Evolutionary conservation across 2,113 vertebrate species (phyloP), one percentile per base, ranked within the genome.

Genomic region (Illadopsis cleaveri): DNA sequence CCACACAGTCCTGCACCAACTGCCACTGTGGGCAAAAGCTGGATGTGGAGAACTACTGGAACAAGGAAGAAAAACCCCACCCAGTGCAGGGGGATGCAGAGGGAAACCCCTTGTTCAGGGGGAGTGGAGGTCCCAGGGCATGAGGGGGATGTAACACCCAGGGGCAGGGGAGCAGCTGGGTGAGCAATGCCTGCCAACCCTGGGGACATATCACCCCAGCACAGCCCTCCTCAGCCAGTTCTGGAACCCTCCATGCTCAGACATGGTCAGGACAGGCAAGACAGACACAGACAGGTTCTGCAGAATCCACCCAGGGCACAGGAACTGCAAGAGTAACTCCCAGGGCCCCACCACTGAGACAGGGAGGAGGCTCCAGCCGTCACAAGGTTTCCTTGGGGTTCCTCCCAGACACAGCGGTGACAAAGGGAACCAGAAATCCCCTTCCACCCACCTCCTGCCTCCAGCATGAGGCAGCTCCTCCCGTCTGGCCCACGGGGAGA

Each of bases 221-320:
- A 22, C 45, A 45, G 69, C 86, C 51, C 0, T 4, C 9, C 44
- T 7, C 13, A 1, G 42, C 51, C 68, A 7, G 31, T 6, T 44
- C 58, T 15, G 61, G 60, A 58, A 8, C 28, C 24, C 8, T 21
- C 61, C 12, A 0, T 7, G 58, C 61, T n/a, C 61, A 54, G 42
- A 10, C 45, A 47, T 0, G 12, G 10, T 0, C 15, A 10, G 48
- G 31, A 33, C 11, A 4, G 17, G 42, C 4, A 0, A 24, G 35
- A 45, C 28, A 84, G 30, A 45, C 51, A 31, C 33, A 70, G 62
- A 64, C 18, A 1, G 38, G 77, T 65, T 64, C 56, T 42, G 21
- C 60, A 9, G 44, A 80, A 80, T 1, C 27, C 61, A 40, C 24
- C 15, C 5, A 13, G 8, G 54, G 23, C 3, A 3, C 44, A 5